These are phyloP conservation scores for Acleris laterana DNA, from an alignment of 2,888 invertebrate genomes.

Conservation along the genomic window DNA sequence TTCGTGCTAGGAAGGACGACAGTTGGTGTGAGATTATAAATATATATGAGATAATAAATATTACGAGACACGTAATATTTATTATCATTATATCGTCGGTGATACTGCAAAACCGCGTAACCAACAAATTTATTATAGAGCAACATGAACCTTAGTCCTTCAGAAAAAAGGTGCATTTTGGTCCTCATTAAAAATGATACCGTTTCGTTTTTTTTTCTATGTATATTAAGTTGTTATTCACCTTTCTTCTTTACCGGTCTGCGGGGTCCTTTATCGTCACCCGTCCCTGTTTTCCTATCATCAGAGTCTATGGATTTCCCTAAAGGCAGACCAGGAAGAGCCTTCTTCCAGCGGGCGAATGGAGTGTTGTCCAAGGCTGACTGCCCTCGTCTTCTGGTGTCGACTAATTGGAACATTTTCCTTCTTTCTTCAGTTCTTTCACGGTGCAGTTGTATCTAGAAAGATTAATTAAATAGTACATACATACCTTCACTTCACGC, in stretches of 20 bases:
- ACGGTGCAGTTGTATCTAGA: slow-evolving; percentile 90
- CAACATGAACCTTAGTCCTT: no score
- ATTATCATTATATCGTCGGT: no score
- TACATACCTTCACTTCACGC: no score
- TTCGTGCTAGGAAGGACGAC: no score
- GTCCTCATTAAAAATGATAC: no score
- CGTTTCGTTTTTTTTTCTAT: slow-evolving; percentile 3
- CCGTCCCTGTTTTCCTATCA: slow-evolving; percentile 63
- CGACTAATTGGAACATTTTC: slow-evolving; percentile 96
- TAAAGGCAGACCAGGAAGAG: slow-evolving; percentile 85
- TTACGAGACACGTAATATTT: no score
- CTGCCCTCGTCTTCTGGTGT: slow-evolving; percentile 83
- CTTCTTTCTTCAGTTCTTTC: slow-evolving; percentile 96
- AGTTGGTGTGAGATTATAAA: no score
- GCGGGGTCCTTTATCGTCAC: slow-evolving; percentile 59
- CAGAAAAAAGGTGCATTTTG: no score
- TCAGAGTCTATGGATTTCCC: slow-evolving; percentile 84
- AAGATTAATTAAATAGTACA: slow-evolving; percentile 36
- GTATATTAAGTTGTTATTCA: slow-evolving; percentile 39
- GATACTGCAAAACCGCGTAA: no score
- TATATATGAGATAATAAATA: no score
- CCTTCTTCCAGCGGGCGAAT: slow-evolving; percentile 88
- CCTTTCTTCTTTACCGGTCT: slow-evolving; percentile 67
- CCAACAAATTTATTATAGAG: no score
- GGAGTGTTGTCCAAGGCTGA: slow-evolving; percentile 86